A percentile compares a stretch with the other conserved stretches of the same genome.
phyloP scores from a whole-genome alignment of 1,140 invertebrate species.

The Ephestia elutella region DNA sequence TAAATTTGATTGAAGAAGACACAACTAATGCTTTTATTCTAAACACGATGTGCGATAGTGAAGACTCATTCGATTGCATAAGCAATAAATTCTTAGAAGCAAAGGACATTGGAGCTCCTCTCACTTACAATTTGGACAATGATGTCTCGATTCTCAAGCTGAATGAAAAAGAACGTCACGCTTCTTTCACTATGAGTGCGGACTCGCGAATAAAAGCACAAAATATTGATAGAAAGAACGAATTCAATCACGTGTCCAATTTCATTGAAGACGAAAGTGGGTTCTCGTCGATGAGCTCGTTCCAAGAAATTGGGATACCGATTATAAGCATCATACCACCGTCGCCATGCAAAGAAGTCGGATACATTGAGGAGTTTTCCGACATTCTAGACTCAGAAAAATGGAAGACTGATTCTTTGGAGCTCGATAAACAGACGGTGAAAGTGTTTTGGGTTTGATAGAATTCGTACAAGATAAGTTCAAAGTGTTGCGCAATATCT shows the following conservation, averaged over 20 bases:
- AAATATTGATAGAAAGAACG: slow-evolving; percentile 54
- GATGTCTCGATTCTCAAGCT: slow-evolving; percentile 64
- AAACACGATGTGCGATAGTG: slow-evolving; percentile 31
- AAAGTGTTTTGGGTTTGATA: slow-evolving; percentile 67
- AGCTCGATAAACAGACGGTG: slow-evolving; percentile 59
- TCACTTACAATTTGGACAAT: slow-evolving; percentile 44
- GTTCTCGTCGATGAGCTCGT: slow-evolving; percentile 87
- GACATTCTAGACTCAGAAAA: slow-evolving; percentile 40
- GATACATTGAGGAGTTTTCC: slow-evolving; percentile 44
- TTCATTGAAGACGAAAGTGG: slow-evolving; percentile 84
- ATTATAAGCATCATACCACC: slow-evolving; percentile 67
- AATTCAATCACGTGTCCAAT: slow-evolving; percentile 62
- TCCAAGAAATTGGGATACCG: slow-evolving; percentile 84
- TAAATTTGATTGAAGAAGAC: slow-evolving; percentile 38
- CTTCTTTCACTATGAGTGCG: slow-evolving; percentile 16
- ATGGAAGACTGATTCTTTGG: slow-evolving; percentile 49
- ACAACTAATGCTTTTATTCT: slow-evolving; percentile 28
- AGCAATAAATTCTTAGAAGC: slow-evolving; percentile 34
- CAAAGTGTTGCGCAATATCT: slow-evolving; percentile 10
- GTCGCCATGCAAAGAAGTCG: slow-evolving; percentile 57
- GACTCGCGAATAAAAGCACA: slow-evolving; percentile 29
- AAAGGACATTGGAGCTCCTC: slow-evolving; percentile 37
- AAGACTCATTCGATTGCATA: slow-evolving; percentile 29
- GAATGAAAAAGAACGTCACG: slow-evolving; percentile 40
- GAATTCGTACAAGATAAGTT: slow-evolving; percentile 30